These are phyloP conservation scores for Sisor rabdophorus DNA, from an alignment of 2,113 vertebrate species.

Conservation along the genomic window DNA sequence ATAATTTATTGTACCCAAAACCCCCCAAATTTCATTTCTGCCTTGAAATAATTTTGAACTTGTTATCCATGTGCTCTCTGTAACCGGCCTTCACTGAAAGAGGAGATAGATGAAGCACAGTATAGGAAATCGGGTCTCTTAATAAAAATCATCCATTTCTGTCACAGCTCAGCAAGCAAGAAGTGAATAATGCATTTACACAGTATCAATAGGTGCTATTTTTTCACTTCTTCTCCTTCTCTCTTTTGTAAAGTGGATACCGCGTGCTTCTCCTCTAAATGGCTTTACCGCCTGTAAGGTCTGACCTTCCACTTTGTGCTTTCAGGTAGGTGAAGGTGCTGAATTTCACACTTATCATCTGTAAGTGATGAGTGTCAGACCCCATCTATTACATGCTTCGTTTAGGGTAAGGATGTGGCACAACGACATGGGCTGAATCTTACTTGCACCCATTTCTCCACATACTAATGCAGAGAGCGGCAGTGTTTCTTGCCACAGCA, in stretches of 20 bases:
- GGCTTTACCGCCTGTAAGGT: constrained; percentile 54
- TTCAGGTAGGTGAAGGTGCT: constrained; percentile 54
- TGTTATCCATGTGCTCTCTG: constrained; percentile 40
- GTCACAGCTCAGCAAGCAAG: constrained; percentile 60
- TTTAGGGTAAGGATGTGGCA: constrained; percentile 42
- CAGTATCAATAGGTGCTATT: constrained; percentile 61
- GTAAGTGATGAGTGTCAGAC: constrained; percentile 61
- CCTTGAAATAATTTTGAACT: constrained; percentile 48
- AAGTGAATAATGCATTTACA: constrained; percentile 61
- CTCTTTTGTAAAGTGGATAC: constrained; percentile 45
- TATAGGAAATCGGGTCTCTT: constrained; percentile 65
- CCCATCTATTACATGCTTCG: constrained; percentile 56
- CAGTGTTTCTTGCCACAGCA: background rate
- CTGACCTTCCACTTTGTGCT: constrained; percentile 55
- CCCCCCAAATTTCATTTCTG: constrained; percentile 1
- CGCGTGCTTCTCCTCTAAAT: constrained; percentile 57
- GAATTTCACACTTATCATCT: constrained; percentile 63
- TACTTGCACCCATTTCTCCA: background rate
- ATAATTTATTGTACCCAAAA: constrained; percentile 44
- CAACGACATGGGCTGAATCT: constrained; percentile 9
- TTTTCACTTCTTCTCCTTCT: constrained; percentile 42
- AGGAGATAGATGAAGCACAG: constrained; percentile 64
- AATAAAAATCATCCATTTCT: constrained; percentile 74
- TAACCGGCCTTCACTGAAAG: constrained; percentile 62
- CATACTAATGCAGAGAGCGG: background rate